phyloP scores from a whole-genome alignment of 2,797 vertebrate genomes.

The Nannoperca obscura region DNA sequence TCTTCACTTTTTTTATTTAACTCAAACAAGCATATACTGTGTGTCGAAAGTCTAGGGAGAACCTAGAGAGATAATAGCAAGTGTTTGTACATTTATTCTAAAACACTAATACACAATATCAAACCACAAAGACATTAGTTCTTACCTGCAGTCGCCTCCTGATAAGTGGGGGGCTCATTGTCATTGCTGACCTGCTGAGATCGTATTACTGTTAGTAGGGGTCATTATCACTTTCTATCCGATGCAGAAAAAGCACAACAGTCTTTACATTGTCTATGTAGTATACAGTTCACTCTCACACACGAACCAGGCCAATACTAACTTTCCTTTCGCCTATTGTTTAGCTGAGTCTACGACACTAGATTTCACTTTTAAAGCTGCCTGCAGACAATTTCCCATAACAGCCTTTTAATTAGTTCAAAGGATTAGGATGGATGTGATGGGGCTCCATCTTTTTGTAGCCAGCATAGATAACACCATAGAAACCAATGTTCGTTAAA shows the following conservation, averaged over 20 bases:
- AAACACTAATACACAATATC: background rate
- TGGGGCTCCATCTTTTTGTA: constrained; percentile 33
- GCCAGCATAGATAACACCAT: background rate
- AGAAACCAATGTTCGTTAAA: background rate
- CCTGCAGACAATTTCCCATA: background rate
- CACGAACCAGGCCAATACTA: background rate
- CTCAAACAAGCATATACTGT: background rate
- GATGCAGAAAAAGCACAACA: background rate
- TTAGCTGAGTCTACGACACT: background rate
- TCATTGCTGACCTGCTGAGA: constrained; percentile 85
- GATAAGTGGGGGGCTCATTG: constrained; percentile 90
- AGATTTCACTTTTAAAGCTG: background rate
- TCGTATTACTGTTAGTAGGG: background rate
- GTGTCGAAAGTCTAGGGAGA: background rate
- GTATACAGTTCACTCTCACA: background rate
- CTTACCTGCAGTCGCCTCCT: constrained; percentile 91
- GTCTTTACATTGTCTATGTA: background rate
- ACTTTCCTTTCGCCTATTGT: background rate
- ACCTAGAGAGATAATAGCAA: background rate
- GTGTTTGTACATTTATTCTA: background rate
- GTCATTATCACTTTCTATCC: background rate
- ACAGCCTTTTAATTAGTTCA: constrained; percentile 38
- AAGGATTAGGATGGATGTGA: constrained; percentile 35
- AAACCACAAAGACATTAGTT: background rate
- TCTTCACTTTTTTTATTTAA: background rate